Conservation (phyloP, 2,113 vertebrate genomes). For the Desmodus rotundus region DNA sequence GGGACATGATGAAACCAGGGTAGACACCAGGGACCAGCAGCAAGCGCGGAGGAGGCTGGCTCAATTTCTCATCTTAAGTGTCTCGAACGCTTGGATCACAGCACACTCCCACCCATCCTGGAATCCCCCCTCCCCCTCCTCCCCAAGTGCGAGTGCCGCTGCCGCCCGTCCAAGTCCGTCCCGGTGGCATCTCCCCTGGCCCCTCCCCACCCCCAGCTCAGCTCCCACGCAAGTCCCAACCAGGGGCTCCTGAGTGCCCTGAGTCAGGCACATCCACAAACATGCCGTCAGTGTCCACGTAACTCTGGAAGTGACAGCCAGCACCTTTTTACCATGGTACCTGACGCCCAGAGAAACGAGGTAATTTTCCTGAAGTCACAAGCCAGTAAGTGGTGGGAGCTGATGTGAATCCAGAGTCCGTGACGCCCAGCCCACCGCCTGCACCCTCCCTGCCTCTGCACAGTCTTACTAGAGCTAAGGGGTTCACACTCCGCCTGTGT, state of each 20-base stretch:
- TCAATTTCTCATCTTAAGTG: not conserved
- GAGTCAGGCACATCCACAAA: not conserved
- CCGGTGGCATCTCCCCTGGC: not conserved
- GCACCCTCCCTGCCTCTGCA: not conserved
- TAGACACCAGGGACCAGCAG: not conserved
- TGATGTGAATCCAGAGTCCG: not conserved
- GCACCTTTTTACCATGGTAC: not conserved
- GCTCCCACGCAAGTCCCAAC: not conserved
- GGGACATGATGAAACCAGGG: not conserved
- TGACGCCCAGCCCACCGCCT: too few relatives aligned
- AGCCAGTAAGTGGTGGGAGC: not conserved
- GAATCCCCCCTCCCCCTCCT: fast-evolving
- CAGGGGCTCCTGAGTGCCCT: not conserved
- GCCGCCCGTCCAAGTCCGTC: not conserved
- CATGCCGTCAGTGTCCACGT: too few relatives aligned
- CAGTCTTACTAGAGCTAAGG: fast-evolving
- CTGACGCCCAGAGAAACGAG: not conserved
- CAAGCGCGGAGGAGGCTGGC: not conserved
- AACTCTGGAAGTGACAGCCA: not conserved
- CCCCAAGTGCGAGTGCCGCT: too few relatives aligned
- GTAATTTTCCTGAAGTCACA: not conserved
- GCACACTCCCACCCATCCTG: not conserved
- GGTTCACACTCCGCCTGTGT: fast-evolving
- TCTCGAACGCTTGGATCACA: fast-evolving
- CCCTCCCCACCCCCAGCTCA: not conserved